phyloP scores from a whole-genome alignment of 1,140 invertebrate genomes.

The Megalonaias nervosa region DNA sequence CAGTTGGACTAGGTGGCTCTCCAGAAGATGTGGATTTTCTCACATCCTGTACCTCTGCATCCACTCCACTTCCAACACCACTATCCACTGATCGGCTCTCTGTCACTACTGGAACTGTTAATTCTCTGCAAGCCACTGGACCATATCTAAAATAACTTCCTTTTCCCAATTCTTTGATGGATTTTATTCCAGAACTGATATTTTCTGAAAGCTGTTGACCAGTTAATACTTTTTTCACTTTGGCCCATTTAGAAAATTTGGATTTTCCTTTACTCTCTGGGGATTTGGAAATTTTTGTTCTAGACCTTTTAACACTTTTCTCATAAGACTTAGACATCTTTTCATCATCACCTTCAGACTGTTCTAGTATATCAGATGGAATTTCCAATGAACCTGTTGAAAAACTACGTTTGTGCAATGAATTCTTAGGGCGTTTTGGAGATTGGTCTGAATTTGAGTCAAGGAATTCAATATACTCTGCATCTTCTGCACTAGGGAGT shows the following conservation, averaged over 20 bases:
- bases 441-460: conserved; percentile 58
- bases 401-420: conserved; percentile 59
- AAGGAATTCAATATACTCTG: conserved; percentile 47
- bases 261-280: conserved; percentile 55
- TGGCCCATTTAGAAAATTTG: conserved; percentile 66
- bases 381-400: conserved; percentile 66
- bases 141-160: conserved; percentile 41
- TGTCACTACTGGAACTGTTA: conserved; percentile 46
- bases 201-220: conserved; percentile 60
- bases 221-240: conserved; percentile 66
- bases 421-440: conserved; percentile 37
- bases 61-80: conserved; percentile 56
- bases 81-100: conserved; percentile 57
- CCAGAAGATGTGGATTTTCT: conserved; percentile 54
- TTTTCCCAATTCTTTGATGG: conserved; percentile 51
- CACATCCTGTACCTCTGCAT: conserved; percentile 45
- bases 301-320: conserved; percentile 35
- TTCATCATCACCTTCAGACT: conserved; percentile 46
- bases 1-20: conserved; percentile 56
- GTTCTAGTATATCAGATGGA: conserved; percentile 58
- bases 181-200: conserved; percentile 55
- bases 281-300: conserved; percentile 42
- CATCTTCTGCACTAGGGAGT: conserved; percentile 59
- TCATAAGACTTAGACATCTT: conserved; percentile 33
- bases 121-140: conserved; percentile 40